These are phyloP conservation scores for Mesaphorura yosii DNA, from an alignment of 1,140 invertebrate species.

Conservation along the genomic window DNA sequence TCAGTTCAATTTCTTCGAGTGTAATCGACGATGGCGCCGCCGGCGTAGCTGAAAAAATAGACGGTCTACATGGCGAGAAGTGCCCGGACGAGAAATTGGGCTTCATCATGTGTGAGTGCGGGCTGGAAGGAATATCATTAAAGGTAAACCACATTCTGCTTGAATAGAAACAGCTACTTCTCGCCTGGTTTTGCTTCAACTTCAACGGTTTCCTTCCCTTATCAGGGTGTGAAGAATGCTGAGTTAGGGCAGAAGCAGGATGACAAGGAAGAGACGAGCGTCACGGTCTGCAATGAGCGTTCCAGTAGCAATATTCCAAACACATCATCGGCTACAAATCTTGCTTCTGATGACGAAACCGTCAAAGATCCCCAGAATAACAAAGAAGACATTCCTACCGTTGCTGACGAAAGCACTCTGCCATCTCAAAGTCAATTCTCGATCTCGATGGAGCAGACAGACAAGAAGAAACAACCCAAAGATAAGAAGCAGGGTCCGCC, in stretches of 20 bases:
- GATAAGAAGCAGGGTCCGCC: slow-evolving; percentile 22
- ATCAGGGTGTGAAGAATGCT: slow-evolving; percentile 23
- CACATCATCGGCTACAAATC: slow-evolving; percentile 11
- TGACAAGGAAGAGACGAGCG: slow-evolving; percentile 27
- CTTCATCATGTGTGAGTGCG: slow-evolving; percentile 95
- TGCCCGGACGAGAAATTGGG: slow-evolving; percentile 55
- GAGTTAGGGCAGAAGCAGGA: slow-evolving; percentile 15
- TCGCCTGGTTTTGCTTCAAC: neutral
- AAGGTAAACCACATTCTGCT: too few species aligned
- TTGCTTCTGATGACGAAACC: slow-evolving; percentile 21
- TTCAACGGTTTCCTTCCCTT: too few species aligned
- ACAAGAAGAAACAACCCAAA: neutral
- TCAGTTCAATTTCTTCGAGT: too few species aligned
- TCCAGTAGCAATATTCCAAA: neutral
- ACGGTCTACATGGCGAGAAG: neutral
- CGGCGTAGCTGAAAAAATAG: slow-evolving; percentile 34
- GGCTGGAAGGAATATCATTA: slow-evolving; percentile 75
- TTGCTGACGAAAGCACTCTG: neutral
- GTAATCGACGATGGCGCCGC: slow-evolving; percentile 18
- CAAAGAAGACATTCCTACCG: slow-evolving; percentile 2
- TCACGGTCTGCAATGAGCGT: slow-evolving; percentile 29
- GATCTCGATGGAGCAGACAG: neutral
- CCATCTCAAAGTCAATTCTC: neutral
- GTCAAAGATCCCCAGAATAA: slow-evolving; percentile 23
- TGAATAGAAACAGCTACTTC: neutral